Evolutionary conservation across 2,113 vertebrate genomes (phyloP).

Genomic region (Dinomys branickii): DNA sequence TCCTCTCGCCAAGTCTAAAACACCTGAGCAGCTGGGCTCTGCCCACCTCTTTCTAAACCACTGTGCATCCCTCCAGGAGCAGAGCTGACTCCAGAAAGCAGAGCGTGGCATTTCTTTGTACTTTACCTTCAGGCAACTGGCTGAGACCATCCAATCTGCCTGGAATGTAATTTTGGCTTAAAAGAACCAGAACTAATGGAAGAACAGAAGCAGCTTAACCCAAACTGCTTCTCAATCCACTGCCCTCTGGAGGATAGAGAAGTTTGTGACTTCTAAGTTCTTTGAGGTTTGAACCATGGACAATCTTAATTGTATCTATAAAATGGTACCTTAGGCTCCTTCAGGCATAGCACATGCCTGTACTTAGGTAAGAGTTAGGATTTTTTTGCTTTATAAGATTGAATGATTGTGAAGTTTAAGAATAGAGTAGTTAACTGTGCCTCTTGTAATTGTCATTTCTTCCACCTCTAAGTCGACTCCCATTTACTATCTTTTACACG

Average conservation of each 20-base stretch:
- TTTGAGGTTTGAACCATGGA: constrained; percentile 77
- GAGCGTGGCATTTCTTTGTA: constrained; percentile 68
- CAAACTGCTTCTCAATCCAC: constrained; percentile 72
- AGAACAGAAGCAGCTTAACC: constrained; percentile 76
- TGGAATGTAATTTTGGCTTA: constrained; percentile 80
- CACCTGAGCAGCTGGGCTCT: constrained; percentile 43
- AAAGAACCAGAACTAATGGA: constrained; percentile 81
- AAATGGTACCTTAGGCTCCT: constrained; percentile 40
- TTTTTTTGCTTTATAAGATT: constrained; percentile 35
- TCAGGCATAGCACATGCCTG: constrained; percentile 3
- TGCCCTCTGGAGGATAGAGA: constrained; percentile 43
- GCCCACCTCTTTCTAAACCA: constrained; percentile 33
- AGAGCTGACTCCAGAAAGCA: constrained; percentile 42
- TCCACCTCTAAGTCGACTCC: neutral
- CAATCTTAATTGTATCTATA: constrained; percentile 71
- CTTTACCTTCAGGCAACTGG: constrained; percentile 74
- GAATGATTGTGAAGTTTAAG: constrained; percentile 14
- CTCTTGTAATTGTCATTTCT: neutral
- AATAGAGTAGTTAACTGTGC: neutral
- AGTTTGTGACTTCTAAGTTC: neutral
- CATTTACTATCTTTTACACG: neutral
- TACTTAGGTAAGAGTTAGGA: neutral
- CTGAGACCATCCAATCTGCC: constrained; percentile 71
- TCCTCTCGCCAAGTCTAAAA: neutral
- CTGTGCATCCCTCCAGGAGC: constrained; percentile 39